These are phyloP conservation scores for Neuroterus valhalla DNA, from an alignment of 1,140 invertebrate genomes.

Conservation along the genomic window DNA sequence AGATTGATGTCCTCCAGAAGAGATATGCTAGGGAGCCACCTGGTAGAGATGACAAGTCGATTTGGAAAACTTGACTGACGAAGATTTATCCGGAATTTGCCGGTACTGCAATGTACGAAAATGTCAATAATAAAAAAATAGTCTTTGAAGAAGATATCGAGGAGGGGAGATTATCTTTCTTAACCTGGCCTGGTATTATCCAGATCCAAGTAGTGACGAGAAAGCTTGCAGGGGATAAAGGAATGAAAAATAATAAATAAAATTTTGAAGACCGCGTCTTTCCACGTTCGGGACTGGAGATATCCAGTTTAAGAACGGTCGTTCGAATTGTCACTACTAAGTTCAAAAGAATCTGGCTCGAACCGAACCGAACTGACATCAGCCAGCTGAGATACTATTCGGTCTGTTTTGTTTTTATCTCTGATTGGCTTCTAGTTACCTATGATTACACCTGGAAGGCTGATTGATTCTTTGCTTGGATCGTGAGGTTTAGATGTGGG, in stretches of 20 bases:
- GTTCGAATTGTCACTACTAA: conserved; percentile 12
- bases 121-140: conserved; percentile 15
- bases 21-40: background rate
- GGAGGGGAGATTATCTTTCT: background rate
- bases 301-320: conserved; percentile 55
- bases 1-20: background rate
- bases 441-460: background rate
- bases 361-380: conserved; percentile 48
- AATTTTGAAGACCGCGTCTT: background rate
- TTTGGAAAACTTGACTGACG: too few relatives aligned
- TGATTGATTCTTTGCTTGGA: too few relatives aligned
- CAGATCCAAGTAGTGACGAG: conserved; percentile 5
- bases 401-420: background rate
- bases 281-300: conserved; percentile 40
- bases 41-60: too few relatives aligned
- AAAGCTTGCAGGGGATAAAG: conserved; percentile 5
- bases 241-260: conserved; percentile 10
- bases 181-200: conserved; percentile 22
- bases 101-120: conserved; percentile 15
- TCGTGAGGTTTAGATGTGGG: too few relatives aligned
- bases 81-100: too few relatives aligned
- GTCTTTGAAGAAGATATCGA: background rate
- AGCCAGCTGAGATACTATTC: conserved; percentile 23
- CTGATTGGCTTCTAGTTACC: background rate
- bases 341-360: conserved; percentile 41